Percentiles rank a stretch among this genome's conserved stretches.
Conservation (phyloP, 1,140 invertebrate genomes). For the Phortica variegata region DNA sequence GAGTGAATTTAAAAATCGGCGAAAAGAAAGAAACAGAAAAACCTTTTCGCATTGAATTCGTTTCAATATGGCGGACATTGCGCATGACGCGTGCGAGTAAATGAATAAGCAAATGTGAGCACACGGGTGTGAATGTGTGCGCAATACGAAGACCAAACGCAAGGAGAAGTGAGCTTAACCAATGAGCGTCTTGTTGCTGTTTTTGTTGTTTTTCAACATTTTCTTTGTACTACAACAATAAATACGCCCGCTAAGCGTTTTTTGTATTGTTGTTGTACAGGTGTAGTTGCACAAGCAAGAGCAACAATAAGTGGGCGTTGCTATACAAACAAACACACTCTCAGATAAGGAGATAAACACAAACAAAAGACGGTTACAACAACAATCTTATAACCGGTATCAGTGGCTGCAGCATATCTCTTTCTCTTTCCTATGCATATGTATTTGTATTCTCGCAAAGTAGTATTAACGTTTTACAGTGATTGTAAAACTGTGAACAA, state of each 20-base stretch:
- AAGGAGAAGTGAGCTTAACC: conserved; percentile 25
- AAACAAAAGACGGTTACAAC: conserved; percentile 8
- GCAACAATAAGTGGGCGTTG: conserved; percentile 36
- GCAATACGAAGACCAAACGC: background rate
- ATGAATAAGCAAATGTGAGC: no score
- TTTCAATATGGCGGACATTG: conserved; percentile 48
- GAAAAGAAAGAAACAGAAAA: no score
- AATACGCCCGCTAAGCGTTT: no score
- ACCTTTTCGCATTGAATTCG: conserved; percentile 9
- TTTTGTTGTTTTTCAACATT: conserved; percentile 3
- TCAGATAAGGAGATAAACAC: no score
- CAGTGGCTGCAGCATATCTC: no score
- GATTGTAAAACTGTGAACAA: conserved; percentile 20
- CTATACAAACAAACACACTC: conserved; percentile 3
- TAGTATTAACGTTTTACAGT: no score
- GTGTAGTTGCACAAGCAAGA: conserved; percentile 35
- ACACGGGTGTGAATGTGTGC: no score
- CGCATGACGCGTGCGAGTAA: conserved; percentile 38
- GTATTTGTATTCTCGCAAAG: no score
- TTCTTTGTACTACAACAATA: no score
- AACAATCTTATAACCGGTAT: conserved; percentile 44
- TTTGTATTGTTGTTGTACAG: conserved; percentile 3
- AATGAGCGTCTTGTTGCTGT: conserved; percentile 38
- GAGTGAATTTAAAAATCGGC: no score
- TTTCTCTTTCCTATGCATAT: conserved; percentile 18